Evolutionary conservation across 2,797 vertebrate species (phyloP), one percentile per base, ranked within the genome.

Genomic region (Lerista edwardsae): DNA sequence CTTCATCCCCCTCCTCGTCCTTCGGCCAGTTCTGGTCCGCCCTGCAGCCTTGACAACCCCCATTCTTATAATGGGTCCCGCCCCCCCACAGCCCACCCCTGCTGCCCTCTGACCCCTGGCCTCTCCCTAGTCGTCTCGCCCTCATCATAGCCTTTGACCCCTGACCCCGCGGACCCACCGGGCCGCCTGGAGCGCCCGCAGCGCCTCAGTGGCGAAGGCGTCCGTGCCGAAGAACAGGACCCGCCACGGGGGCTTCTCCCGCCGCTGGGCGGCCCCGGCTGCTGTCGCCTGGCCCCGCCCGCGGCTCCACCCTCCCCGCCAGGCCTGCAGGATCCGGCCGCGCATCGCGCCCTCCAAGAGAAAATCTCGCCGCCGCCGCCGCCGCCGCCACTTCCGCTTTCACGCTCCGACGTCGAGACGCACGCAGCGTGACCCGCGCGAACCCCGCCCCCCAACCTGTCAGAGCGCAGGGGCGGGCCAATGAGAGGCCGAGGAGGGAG

Each of bases 141-240:
- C 67, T 0, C 39, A 11, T 7, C 1, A 0, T 14, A 1, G 29
- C 10, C 1, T 3, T 3, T 3, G 4, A 2, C 51, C 3, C 21
- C 34, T 47, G 0, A 17, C 19, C 11, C 7, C n/a, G 9, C 36
- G 25, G 8, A 3, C 27, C 39, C 12, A 23, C 17, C 51, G 77
- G 93, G 93, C 96, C 25, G 92, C 90, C 51, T 96, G 85, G 69
- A 99, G 96, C 1, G 93, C 91, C 61, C 96, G 96, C 1, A 99
- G 94, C 12, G 97, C 92, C 44, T 98, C 96, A 29, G 96, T 86
- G 2, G 98, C 97, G 89, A 99, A 99, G 0, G 92, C 91, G 88
- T 99, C 98, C 0, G 97, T 97, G 62, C 98, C 98, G 57, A 99
- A 98, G 91, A 99, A 99, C 19, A 99, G 84, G 6, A 99, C 93